Base-by-base conservation (phyloP, 2,797 vertebrate genomes). In the Lepidocolaptes lacrymiger region DNA sequence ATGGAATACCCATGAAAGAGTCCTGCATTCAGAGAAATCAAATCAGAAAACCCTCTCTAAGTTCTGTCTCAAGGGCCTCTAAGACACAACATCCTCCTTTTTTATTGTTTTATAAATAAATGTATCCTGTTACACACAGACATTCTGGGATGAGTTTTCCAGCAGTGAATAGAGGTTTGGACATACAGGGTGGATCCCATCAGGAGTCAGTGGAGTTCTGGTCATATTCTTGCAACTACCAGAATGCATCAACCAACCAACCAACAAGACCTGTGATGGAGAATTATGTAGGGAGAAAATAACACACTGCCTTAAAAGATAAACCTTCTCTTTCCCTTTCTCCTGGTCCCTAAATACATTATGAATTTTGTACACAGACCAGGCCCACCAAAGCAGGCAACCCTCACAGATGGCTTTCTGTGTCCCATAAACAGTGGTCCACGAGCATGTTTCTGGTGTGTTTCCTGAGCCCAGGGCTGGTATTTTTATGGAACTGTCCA, bases 391-490 rank as follows among this genome's bases (percentile, higher is more conserved):
- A 67, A 93, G 74, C 75, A 87, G 93, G 66, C 75, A 88, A 85
- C 81, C 62, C 69, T 84, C 73, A 77, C 12, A 15, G 64, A 89
- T 89, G 68, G 89, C 63, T 74, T 89, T 95, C 79, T 58, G 52
- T 46, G 30, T 86, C 84, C 71, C 76, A 39, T 77, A 73, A 85
- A 80, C 22, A 97, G 85, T 95, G 91, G 95, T 97, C 96, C 95
- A 72, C 74, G 72, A 55, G 44, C 19, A 28, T 19, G 71, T 88
- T 80, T 86, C 24, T 77, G 80, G 27, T 51, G 20, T 58, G 69
- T 79, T 91, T 94, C 80, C 74, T 59, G 83, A 94, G 76, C 89
- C 87, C 95, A 78, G 89, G 92, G 72, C 78, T 88, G 63, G 79
- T 95, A 91, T 74, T 88, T 75, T 93, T 39, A 80, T 36, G 61